Percentiles rank a stretch among this genome's conserved stretches.
Evolutionary conservation across 2,113 vertebrate species (phyloP).

Genomic region (Esox niger): DNA sequence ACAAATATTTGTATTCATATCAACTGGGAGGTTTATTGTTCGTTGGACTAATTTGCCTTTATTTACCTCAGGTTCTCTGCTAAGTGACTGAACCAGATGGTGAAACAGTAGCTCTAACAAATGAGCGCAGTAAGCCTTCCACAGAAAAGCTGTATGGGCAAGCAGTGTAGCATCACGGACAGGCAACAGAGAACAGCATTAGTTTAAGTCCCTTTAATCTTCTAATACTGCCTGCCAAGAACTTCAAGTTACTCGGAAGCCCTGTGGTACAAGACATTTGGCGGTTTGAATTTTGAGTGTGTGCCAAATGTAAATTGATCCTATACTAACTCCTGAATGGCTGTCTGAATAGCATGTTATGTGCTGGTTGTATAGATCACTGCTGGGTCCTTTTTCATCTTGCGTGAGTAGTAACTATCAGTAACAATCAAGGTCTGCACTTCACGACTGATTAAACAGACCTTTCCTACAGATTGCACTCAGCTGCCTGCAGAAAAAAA

Average conservation of each 20-base stretch:
- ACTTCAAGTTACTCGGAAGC: background rate
- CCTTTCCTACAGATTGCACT: too few species aligned
- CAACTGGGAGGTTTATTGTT: background rate
- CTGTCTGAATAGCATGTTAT: background rate
- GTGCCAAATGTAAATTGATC: background rate
- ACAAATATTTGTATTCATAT: background rate
- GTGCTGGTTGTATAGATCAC: background rate
- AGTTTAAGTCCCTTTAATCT: background rate
- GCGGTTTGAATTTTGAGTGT: background rate
- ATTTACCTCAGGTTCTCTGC: background rate
- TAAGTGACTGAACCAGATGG: background rate
- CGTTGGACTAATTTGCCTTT: background rate
- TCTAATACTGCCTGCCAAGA: background rate
- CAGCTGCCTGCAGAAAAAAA: too few species aligned
- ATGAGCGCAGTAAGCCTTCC: background rate
- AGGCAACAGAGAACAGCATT: background rate
- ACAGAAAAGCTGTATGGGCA: background rate
- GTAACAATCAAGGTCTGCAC: background rate
- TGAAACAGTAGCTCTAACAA: background rate
- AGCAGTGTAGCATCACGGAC: background rate
- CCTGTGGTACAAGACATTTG: background rate
- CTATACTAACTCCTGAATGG: background rate
- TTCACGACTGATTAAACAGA: background rate
- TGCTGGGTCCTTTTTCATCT: background rate
- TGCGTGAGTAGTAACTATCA: too few species aligned